Base-by-base conservation (phyloP, 1,140 invertebrate genomes). In the Tetraneura akinire region DNA sequence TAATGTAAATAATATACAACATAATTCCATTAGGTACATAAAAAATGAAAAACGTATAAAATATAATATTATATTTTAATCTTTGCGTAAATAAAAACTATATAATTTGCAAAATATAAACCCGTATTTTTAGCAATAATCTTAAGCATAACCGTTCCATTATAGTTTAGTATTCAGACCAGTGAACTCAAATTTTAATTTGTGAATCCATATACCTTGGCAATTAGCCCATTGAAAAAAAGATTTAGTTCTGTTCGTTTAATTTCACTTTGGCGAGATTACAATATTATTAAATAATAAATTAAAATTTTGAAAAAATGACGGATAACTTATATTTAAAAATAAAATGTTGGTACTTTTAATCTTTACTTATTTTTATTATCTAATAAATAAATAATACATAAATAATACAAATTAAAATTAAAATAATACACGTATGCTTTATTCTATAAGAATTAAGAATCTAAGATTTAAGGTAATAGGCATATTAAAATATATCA, bases 111-210 rank as follows among this genome's bases (percentile, higher is more conserved):
- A 3, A 47, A 68, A 47, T 45, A 11, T 42, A 47, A 45, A 68
- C 1, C 16, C 42, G 32, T 76, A 76, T 76, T 76, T 76, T 57
- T 76, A 76, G 53, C 53, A 53, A 76, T 57, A 74, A 74, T 74
- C 29, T 71, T n/a, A n/a, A n/a, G n/a, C n/a, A n/a, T n/a, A n/a
- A n/a, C n/a, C n/a, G 51, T 71, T 53, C 53, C 10, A 23, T 53
- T 73, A 53, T 23, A 26, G 49, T 51, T 16, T 14, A 76, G 21
- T 60, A 37, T 13, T 2, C 5, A 11, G 53, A 45, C 32, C 73
- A 14, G n/a, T 26, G 14, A 70, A n/a, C 9, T 21, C 42, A 21
- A 73, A 32, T 73, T 53, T 73, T 29, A 73, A 53, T 29, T 66
- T 29, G 21, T 49, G 13, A 21, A 49, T 14, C 47, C 45, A 21